A percentile compares a stretch with the other conserved stretches of the same genome.
phyloP scores from a whole-genome alignment of 1,140 invertebrate species.

The Danaus plexippus region DNA sequence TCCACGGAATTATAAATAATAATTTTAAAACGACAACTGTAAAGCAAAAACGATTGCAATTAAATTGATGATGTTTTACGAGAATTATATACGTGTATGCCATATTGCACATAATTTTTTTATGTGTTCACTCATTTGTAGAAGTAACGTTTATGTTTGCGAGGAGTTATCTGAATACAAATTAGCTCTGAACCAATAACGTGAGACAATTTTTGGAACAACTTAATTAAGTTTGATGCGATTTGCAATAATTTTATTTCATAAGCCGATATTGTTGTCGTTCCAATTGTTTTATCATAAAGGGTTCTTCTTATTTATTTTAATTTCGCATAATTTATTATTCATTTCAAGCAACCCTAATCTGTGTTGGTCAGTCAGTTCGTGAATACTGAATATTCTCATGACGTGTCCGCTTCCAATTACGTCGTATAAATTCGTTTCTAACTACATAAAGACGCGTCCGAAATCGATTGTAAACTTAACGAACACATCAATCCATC shows the following conservation, averaged over 20 bases:
- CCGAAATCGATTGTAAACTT: conserved; percentile 44
- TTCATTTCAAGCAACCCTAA: too few relatives aligned
- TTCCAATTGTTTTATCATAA: too few relatives aligned
- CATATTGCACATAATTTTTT: too few relatives aligned
- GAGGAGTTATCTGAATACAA: conserved; percentile 32
- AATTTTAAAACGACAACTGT: too few relatives aligned
- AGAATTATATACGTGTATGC: too few relatives aligned
- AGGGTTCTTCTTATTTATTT: too few relatives aligned
- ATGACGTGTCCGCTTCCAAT: conserved; percentile 40
- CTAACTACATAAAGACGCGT: conserved; percentile 46
- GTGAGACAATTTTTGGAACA: conserved; percentile 14
- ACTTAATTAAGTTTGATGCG: conserved; percentile 15
- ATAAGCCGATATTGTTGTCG: too few relatives aligned
- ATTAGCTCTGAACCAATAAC: conserved; percentile 26
- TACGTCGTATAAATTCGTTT: conserved; percentile 54
- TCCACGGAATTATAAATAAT: too few relatives aligned
- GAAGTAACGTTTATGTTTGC: conserved; percentile 12
- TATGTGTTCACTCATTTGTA: conserved; percentile 14
- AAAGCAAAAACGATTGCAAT: too few relatives aligned
- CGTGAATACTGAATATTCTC: conserved; percentile 34
- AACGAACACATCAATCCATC: conserved; percentile 22
- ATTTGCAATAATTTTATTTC: conserved; percentile 3
- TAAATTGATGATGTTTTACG: too few relatives aligned
- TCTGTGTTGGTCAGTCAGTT: conserved; percentile 4
- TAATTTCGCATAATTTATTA: too few relatives aligned